These are phyloP conservation scores for Echinops telfairi DNA, from an alignment of 2,113 vertebrate species.

Conservation along the genomic window DNA sequence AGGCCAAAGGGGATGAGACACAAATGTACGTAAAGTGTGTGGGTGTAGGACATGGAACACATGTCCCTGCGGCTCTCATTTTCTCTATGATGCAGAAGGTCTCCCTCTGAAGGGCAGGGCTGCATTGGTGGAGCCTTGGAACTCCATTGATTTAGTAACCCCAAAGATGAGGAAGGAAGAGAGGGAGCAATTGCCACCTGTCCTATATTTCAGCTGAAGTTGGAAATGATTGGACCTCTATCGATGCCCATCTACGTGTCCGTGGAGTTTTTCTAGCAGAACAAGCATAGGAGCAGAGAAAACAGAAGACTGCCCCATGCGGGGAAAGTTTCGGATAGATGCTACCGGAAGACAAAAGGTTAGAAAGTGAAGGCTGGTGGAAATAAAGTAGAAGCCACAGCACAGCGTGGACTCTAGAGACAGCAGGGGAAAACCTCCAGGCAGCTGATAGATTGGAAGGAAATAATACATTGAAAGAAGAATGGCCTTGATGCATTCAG, in stretches of 20 bases:
- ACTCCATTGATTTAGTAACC: no score
- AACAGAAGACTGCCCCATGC: neutral
- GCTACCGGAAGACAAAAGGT: neutral
- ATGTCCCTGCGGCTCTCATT: neutral
- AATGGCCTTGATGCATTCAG: neutral
- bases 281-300: neutral
- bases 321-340: neutral
- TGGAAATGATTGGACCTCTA: neutral
- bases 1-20: neutral
- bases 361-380: neutral
- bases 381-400: neutral
- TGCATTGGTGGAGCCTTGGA: neutral
- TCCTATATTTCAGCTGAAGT: neutral
- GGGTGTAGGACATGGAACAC: neutral
- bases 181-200: neutral
- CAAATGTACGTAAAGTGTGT: neutral
- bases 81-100: neutral
- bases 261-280: neutral
- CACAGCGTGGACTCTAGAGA: neutral
- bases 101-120: neutral
- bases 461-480: neutral
- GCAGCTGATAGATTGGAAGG: neutral
- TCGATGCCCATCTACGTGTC: neutral
- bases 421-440: neutral
- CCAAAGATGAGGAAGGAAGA: no score